Base-by-base conservation (phyloP, 1,140 invertebrate genomes). In the Dreissena polymorpha region DNA sequence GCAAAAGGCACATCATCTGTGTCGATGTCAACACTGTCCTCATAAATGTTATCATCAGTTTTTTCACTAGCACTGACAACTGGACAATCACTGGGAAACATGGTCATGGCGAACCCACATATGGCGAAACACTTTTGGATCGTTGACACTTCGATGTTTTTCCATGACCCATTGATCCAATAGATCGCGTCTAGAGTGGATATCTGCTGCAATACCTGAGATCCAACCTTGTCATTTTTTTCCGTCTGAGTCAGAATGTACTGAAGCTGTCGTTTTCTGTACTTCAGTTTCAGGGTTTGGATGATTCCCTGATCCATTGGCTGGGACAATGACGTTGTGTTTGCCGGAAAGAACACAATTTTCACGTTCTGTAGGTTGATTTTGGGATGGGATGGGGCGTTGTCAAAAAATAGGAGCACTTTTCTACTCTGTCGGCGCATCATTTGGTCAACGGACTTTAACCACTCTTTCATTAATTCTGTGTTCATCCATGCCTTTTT, bases 41-140 rank as follows among this genome's bases (percentile, higher is more conserved):
- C 72, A n/a, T 64, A 84, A 49, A 39, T 39, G 2, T 39, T 39
- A 39, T 39, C 39, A 39, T 64, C 85, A 49, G 8, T 39, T 39
- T 39, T 39, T 5, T 39, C 39, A 39, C 39, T 39, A 39, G 39
- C 39, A 39, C 39, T 39, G 39, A 8, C 39, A 39, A 39, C 39
- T 8, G 39, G 39, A 39, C 39, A 2, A 77, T 90, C 21, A 82
- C 86, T 13, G 83, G n/a, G n/a, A n/a, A n/a, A n/a, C n/a, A n/a
- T n/a, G n/a, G 83, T n/a, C 72, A 84, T 0, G 86, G 87, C 65
- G 87, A 91, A 77, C 77, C 88, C 55, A 91, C 72, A 74, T 18
- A 7, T 74, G 10, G 72, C 72, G 53, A 74, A 74, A 49, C 72
- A 74, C 29, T 57, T 74, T 18, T 23, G 51, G 8, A 74, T 55